A percentile compares a stretch with the other conserved stretches of the same genome.
Evolutionary conservation across 23 tunicate genomes (phyloP).

Genomic region (Oikopleura albicans): DNA sequence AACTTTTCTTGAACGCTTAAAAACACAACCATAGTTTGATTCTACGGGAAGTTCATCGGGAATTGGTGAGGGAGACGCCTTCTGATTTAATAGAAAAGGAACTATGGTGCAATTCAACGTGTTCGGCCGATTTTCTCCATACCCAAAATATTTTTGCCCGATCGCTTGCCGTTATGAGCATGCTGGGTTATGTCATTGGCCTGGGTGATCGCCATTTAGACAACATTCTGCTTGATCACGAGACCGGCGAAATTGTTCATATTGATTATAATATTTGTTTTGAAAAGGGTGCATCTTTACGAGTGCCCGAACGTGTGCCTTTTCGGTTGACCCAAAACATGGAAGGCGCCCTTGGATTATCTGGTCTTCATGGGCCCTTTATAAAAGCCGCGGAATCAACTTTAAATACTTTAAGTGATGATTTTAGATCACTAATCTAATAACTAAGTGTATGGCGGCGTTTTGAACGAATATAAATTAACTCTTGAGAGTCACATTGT

Average conservation of each 20-base stretch:
- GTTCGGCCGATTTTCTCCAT: slow-evolving; percentile 57
- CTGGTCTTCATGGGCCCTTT: slow-evolving; percentile 70
- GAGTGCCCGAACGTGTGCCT: slow-evolving; percentile 87
- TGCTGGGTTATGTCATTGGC: slow-evolving; percentile 94
- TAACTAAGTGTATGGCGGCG: too few species aligned
- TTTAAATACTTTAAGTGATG: not conserved
- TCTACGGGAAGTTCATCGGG: slow-evolving; percentile 36
- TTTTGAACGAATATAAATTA: too few species aligned
- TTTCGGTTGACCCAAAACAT: slow-evolving; percentile 62
- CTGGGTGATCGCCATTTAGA: slow-evolving; percentile 94
- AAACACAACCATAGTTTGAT: too few species aligned
- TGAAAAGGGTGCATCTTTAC: slow-evolving; percentile 66
- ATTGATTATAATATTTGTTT: slow-evolving; percentile 98
- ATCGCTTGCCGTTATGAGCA: slow-evolving; percentile 94
- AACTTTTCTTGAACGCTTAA: not conserved
- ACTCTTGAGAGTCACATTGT: too few species aligned
- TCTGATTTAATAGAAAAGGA: slow-evolving; percentile 72
- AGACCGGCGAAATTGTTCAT: slow-evolving; percentile 96
- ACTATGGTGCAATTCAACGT: slow-evolving; percentile 78
- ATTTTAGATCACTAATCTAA: too few species aligned
- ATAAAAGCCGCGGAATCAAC: slow-evolving; percentile 56
- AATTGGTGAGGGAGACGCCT: slow-evolving; percentile 61
- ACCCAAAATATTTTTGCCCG: slow-evolving; percentile 55
- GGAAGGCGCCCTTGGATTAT: slow-evolving; percentile 46
- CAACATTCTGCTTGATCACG: slow-evolving; percentile 73